A percentile compares a stretch with the other conserved stretches of the same genome.
Conservation (phyloP, 2,113 vertebrate species). For the Noturus placidus region DNA sequence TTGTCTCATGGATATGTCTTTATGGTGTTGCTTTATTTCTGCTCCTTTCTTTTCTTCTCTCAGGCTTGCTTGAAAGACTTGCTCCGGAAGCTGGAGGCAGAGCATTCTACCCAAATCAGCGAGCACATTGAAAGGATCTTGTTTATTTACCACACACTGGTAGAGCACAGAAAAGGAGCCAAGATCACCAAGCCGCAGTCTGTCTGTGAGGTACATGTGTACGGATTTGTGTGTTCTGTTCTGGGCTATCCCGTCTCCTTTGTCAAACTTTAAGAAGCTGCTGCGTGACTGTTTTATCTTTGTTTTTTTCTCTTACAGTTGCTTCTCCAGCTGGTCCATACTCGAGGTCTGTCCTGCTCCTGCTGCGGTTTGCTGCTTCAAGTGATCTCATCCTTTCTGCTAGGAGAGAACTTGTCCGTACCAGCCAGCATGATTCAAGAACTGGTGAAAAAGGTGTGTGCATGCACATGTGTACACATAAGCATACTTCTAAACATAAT, state of each 20-base stretch:
- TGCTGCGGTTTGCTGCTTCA: constrained; percentile 80
- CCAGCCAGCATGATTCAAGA: constrained; percentile 74
- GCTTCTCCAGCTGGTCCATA: constrained; percentile 72
- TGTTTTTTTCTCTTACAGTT: constrained; percentile 63
- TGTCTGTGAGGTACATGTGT: constrained; percentile 78
- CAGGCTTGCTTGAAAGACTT: constrained; percentile 63
- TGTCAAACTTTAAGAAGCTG: neutral
- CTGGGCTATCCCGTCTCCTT: neutral
- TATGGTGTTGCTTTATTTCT: neutral
- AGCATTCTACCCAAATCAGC: constrained; percentile 57
- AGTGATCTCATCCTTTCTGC: constrained; percentile 80
- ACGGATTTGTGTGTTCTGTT: neutral
- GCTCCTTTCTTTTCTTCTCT: neutral
- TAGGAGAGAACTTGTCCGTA: constrained; percentile 79
- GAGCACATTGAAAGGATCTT: constrained; percentile 86
- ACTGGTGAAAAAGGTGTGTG: constrained; percentile 79
- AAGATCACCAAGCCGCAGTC: constrained; percentile 80
- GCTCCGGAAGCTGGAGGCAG: constrained; percentile 46
- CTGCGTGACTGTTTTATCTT: neutral
- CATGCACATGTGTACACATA: neutral
- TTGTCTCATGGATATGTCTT: neutral
- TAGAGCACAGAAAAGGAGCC: constrained; percentile 77
- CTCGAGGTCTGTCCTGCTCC: constrained; percentile 67
- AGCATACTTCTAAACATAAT: neutral
- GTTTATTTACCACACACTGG: constrained; percentile 78